Conservation (phyloP, 1,140 invertebrate genomes). For the Drosophila pseudoobscura region DNA sequence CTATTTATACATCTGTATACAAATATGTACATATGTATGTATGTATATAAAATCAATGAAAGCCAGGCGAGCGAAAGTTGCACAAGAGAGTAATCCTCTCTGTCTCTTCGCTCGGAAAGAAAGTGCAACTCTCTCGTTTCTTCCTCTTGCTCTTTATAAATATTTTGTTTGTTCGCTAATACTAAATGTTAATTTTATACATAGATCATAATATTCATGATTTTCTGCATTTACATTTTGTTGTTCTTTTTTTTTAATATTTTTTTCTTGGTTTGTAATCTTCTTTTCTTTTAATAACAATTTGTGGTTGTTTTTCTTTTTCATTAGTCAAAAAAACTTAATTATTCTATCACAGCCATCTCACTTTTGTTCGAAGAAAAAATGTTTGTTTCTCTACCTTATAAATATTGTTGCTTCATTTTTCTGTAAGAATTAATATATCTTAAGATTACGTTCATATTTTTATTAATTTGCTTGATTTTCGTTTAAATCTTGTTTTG, state of each 20-base stretch:
- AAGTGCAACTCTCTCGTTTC: slow-evolving; percentile 27
- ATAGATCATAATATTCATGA: slow-evolving; percentile 49
- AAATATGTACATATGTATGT: slow-evolving; percentile 9
- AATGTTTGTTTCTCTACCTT: slow-evolving; percentile 42
- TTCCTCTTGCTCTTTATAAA: slow-evolving; percentile 34
- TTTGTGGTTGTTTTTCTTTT: slow-evolving; percentile 23
- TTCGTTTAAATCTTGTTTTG: slow-evolving; percentile 59
- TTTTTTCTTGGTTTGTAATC: slow-evolving; percentile 11
- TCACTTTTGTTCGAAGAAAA: slow-evolving; percentile 64
- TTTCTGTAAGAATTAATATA: slow-evolving; percentile 24
- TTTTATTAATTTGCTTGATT: slow-evolving; percentile 59
- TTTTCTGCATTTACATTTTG: slow-evolving; percentile 14
- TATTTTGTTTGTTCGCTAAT: slow-evolving; percentile 34
- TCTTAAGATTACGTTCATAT: slow-evolving; percentile 13
- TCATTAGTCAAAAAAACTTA: slow-evolving; percentile 55
- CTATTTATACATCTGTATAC: slow-evolving; percentile 24
- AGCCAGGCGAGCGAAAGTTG: slow-evolving; percentile 51
- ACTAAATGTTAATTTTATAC: slow-evolving; percentile 31
- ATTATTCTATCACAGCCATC: slow-evolving; percentile 76
- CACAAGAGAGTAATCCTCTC: slow-evolving; percentile 23
- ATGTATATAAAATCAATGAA: slow-evolving; percentile 48
- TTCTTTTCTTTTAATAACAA: slow-evolving; percentile 27
- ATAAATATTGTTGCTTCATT: slow-evolving; percentile 40
- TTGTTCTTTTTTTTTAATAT: slow-evolving; percentile 7
- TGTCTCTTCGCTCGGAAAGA: slow-evolving; percentile 32